Conservation (phyloP, 1,140 invertebrate species). For the Phthorimaea operculella region DNA sequence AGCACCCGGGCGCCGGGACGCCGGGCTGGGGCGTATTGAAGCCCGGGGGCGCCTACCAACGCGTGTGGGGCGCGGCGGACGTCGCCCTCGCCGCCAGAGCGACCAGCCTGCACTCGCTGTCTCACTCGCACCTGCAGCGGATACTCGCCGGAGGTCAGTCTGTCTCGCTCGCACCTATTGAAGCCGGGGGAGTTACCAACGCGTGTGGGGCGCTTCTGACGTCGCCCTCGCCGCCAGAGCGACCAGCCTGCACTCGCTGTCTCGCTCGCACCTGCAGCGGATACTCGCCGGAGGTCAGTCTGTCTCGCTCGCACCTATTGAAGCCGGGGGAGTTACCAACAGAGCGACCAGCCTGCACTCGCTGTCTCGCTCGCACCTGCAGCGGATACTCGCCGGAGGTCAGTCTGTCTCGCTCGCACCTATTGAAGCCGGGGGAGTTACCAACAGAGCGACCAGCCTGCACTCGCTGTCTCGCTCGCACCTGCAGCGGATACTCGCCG, state of each 20-base stretch:
- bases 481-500: neutral
- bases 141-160: too few relatives aligned
- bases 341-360: slow-evolving; percentile 33
- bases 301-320: slow-evolving; percentile 31
- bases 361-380: slow-evolving; percentile 30
- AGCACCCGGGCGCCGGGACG: slow-evolving; percentile 11
- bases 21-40: slow-evolving; percentile 42
- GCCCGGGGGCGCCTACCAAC: slow-evolving; percentile 41
- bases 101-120: slow-evolving; percentile 33
- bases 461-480: slow-evolving; percentile 33
- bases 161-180: slow-evolving; percentile 31
- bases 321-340: slow-evolving; percentile 49
- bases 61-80: slow-evolving; percentile 2
- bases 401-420: neutral
- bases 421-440: slow-evolving; percentile 48
- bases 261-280: slow-evolving; percentile 30
- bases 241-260: slow-evolving; percentile 33
- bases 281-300: slow-evolving; percentile 26
- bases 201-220: slow-evolving; percentile 1
- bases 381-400: slow-evolving; percentile 36
- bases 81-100: slow-evolving; percentile 18
- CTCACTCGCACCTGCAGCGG: slow-evolving; percentile 26
- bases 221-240: slow-evolving; percentile 18
- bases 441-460: slow-evolving; percentile 28
- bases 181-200: slow-evolving; percentile 49